Conservation (phyloP, 2,113 vertebrate genomes). For the Tringa solitaria region DNA sequence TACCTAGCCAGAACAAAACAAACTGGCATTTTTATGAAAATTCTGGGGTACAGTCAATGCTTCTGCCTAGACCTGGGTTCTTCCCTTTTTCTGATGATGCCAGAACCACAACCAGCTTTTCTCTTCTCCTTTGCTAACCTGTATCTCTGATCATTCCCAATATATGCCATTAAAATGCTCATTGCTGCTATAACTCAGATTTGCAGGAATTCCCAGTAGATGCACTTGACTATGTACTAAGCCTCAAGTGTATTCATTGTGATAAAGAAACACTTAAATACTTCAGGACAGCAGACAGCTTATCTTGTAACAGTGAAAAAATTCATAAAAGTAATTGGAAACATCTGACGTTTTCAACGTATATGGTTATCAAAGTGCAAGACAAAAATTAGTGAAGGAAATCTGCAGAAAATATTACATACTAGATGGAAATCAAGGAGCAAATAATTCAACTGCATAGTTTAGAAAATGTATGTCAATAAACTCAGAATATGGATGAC, state of each 20-base stretch:
- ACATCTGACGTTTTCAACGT: neutral
- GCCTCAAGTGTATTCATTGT: neutral
- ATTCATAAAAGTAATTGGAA: neutral
- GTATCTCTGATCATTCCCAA: neutral
- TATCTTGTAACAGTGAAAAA: neutral
- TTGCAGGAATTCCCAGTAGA: neutral
- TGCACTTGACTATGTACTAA: neutral
- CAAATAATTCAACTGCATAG: neutral
- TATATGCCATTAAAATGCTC: neutral
- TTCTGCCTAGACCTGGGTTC: neutral
- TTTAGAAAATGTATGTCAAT: neutral
- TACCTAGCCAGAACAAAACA: neutral
- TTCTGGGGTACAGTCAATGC: neutral
- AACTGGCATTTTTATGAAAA: neutral
- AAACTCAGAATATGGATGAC: neutral
- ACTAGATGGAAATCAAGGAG: neutral
- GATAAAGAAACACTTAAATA: neutral
- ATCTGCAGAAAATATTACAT: neutral
- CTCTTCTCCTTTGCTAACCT: neutral
- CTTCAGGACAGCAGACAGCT: neutral
- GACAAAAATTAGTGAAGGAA: neutral
- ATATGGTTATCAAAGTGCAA: neutral
- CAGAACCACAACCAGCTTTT: neutral
- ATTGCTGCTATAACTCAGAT: neutral
- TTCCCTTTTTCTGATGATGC: neutral